Conservation (phyloP, 2,113 vertebrate species). For the Gymnorhina tibicen region DNA sequence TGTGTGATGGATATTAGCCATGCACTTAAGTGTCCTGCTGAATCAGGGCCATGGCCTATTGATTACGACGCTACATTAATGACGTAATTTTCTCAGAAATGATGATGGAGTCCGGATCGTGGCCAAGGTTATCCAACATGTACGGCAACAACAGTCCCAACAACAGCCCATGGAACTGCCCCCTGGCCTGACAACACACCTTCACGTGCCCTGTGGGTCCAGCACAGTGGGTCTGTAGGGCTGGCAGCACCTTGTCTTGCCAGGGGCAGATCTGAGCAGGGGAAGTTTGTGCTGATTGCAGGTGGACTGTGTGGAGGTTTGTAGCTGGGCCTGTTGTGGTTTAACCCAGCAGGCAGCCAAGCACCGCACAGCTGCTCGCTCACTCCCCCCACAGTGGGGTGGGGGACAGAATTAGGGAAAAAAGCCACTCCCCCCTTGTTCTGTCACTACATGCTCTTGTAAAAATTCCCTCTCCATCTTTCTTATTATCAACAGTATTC, state of each 20-base stretch:
- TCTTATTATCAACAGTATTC: background rate
- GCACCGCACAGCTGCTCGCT: background rate
- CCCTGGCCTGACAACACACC: background rate
- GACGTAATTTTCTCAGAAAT: conserved; percentile 36
- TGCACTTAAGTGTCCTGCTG: conserved; percentile 5
- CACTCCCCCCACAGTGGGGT: no score
- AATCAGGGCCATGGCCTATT: conserved; percentile 4
- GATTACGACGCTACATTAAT: background rate
- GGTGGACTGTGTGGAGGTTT: background rate
- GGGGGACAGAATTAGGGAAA: background rate
- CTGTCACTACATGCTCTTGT: background rate
- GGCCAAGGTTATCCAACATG: background rate
- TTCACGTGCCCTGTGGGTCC: background rate
- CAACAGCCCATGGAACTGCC: accelerated
- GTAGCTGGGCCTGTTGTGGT: background rate
- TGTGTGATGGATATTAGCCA: background rate
- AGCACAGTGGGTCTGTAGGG: accelerated
- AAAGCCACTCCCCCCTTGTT: background rate
- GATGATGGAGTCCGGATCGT: background rate
- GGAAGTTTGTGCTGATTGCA: background rate
- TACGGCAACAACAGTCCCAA: background rate
- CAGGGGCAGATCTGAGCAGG: background rate
- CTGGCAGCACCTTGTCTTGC: background rate
- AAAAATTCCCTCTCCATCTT: background rate
- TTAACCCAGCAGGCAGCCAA: background rate